phyloP scores from a whole-genome alignment of 2,113 vertebrate genomes.

The Nycticryphes semicollaris region DNA sequence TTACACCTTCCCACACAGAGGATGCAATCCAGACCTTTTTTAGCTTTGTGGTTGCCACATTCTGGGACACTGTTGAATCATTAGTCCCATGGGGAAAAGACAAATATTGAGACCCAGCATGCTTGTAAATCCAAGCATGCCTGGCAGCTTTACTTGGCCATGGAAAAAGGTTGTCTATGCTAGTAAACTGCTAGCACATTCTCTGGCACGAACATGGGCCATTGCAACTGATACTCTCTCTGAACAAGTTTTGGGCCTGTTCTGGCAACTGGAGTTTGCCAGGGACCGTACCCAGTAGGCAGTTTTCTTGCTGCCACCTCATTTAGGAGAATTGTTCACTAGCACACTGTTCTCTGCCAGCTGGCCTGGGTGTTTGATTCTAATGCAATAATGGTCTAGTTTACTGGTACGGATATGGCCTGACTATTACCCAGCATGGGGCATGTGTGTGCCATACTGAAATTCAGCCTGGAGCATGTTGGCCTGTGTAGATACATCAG shows the following conservation, averaged over 20 bases:
- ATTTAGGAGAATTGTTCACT: not conserved
- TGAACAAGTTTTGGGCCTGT: not conserved
- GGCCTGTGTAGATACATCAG: not conserved
- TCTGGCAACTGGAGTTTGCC: not conserved
- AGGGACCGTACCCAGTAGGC: not conserved
- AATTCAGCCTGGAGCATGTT: not conserved
- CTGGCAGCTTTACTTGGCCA: not conserved
- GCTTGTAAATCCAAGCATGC: not conserved
- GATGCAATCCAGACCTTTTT: not conserved
- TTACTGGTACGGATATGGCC: not conserved
- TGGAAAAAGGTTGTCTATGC: not conserved
- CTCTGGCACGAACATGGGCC: not conserved
- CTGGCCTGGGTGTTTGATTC: not conserved
- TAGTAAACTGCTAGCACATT: not conserved
- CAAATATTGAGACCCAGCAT: not conserved
- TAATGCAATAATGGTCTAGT: not conserved
- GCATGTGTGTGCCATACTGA: rapidly evolving
- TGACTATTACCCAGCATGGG: not conserved
- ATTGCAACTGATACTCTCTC: not conserved
- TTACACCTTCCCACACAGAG: not conserved
- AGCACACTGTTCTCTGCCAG: not conserved
- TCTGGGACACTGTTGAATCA: not conserved
- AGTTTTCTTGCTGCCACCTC: not conserved
- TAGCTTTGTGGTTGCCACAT: not conserved
- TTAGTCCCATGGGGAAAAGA: not conserved